Evolutionary conservation across 2,797 vertebrate genomes (phyloP), one percentile per base, ranked within the genome.

Genomic region (Meda fulgida): DNA sequence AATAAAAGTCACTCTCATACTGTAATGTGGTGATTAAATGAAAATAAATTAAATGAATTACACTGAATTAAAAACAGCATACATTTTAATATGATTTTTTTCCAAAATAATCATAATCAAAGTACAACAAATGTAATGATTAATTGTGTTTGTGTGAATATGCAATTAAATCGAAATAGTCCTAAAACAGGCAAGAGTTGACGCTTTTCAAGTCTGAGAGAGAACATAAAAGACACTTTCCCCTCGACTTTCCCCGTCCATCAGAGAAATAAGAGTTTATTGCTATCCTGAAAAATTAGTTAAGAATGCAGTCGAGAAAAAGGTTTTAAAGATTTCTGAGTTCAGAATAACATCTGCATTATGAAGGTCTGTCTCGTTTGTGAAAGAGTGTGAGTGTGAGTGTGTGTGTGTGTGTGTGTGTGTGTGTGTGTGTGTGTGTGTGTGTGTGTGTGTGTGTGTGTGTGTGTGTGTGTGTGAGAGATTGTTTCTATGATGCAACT

Each of bases 171-270:
- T 34, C 29, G 21, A 34, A 51, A 21, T 75, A 43, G 9, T 75
- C 46, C 72, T 51, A 31, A 51, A 51, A 21, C 5, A 72, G 43
- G 26, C 69, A 8, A 0, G 3, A 46, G 11, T 5, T 16, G 90
- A 92, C 91, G 92, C 92, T 94, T 93, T 93, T 93, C 91, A 91
- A 87, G 90, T 88, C 88, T 81, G 65, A 67, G 83, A 63, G 65
- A 67, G 83, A 69, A 66, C 72, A 77, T 38, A 76, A 65, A 85
- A 81, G 67, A 87, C 38, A 53, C 63, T 51, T 55, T 51, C n/a
- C 11, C 2, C 10, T n/a, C 36, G 1, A 19, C 3, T 23, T 65
- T 66, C 3, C 38, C n/a, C n/a, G n/a, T n/a, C n/a, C 43, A 40
- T 48, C 48, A 36, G 19, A 76, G 48, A 13, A 34, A 23, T 10